Conservation (phyloP, 2,113 vertebrate species). For the Setophaga petechia region DNA sequence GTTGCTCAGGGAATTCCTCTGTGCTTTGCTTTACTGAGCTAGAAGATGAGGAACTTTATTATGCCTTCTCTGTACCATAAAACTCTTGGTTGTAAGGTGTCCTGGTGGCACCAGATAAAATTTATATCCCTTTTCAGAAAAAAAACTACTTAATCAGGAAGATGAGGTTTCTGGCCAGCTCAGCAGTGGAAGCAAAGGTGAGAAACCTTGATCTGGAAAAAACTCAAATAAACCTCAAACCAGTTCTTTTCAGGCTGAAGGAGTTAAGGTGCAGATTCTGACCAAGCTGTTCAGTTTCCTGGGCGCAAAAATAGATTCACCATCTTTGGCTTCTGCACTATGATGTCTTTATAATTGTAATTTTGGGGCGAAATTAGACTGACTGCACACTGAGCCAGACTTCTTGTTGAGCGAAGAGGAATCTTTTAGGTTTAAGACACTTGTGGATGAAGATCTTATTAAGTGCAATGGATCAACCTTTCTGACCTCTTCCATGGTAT, state of each 20-base stretch:
- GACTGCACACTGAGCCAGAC: neutral
- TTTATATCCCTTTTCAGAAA: neutral
- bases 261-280: neutral
- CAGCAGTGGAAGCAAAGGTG: neutral
- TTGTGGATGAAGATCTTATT: neutral
- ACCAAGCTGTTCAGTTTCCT: neutral
- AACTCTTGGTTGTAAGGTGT: neutral
- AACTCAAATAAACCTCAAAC: neutral
- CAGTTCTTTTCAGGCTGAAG: neutral
- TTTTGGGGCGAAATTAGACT: neutral
- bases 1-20: neutral
- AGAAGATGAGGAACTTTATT: slow-evolving; percentile 43
- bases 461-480: neutral
- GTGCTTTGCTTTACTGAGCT: slow-evolving; percentile 47
- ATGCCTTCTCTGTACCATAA: neutral
- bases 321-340: neutral
- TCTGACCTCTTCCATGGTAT: neutral
- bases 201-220: neutral
- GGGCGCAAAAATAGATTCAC: neutral
- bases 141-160: neutral
- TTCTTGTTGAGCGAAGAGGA: neutral
- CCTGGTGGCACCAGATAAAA: neutral
- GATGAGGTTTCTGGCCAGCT: neutral
- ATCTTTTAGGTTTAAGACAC: neutral
- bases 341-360: neutral